phyloP scores from a whole-genome alignment of 2,888 invertebrate genomes.

The Panzeria rudis region DNA sequence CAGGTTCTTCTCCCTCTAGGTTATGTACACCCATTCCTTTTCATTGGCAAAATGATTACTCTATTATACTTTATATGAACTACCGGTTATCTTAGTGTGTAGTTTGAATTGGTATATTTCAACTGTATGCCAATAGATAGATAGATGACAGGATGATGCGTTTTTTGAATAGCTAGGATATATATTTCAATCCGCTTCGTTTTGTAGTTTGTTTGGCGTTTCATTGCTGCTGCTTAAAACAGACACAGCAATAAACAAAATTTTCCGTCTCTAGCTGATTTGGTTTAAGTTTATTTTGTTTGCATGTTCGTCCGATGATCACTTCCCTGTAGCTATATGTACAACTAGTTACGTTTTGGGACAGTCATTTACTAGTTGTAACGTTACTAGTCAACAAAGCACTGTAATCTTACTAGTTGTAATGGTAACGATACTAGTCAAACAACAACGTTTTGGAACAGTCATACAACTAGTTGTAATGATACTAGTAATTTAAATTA shows the following conservation, averaged over 20 bases:
- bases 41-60: too few species aligned
- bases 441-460: too few species aligned
- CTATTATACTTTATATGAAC: not conserved
- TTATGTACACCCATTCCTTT: too few species aligned
- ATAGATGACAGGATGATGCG: conserved; percentile 10
- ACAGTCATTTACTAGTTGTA: too few species aligned
- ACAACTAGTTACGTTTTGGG: too few species aligned
- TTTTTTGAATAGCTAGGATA: conserved; percentile 26
- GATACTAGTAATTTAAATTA: too few species aligned
- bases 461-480: too few species aligned
- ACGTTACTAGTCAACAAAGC: too few species aligned
- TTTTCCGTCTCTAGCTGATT: conserved; percentile 21
- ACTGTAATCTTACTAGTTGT: too few species aligned
- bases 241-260: conserved; percentile 29
- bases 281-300: conserved; percentile 39
- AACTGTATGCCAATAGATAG: conserved; percentile 43
- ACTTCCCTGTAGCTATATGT: too few species aligned
- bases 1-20: too few species aligned
- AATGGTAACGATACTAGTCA: too few species aligned
- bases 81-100: not conserved
- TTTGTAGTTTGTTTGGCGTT: conserved; percentile 35
- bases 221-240: conserved; percentile 2
- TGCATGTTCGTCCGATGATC: conserved; percentile 55
- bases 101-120: conserved; percentile 8
- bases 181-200: conserved; percentile 45